These are phyloP conservation scores for Oryzias melastigma DNA, from an alignment of 2,113 vertebrate genomes.

Conservation along the genomic window DNA sequence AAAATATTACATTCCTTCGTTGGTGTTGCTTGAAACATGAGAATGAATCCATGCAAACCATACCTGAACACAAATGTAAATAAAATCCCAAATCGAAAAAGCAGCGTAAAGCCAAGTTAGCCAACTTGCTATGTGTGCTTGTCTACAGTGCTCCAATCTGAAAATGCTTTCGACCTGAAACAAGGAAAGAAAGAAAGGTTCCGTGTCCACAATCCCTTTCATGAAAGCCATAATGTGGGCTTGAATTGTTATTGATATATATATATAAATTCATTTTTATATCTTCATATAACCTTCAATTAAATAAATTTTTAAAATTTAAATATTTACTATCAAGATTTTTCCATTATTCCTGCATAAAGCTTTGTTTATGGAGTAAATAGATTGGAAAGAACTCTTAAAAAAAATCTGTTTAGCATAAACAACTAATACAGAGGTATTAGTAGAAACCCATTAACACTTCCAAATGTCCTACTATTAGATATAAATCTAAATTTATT, in stretches of 20 bases:
- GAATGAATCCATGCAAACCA: background rate
- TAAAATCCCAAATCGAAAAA: background rate
- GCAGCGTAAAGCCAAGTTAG: background rate
- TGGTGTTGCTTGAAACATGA: background rate
- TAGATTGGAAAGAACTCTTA: no score
- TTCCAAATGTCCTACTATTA: no score
- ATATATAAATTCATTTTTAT: background rate
- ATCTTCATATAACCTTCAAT: no score
- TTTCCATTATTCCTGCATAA: no score
- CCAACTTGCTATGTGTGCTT: conserved; percentile 13
- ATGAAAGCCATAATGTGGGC: background rate
- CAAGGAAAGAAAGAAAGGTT: conserved; percentile 5
- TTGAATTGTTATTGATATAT: no score
- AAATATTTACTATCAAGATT: no score
- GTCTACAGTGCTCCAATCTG: background rate
- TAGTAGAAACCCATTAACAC: no score
- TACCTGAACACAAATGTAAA: conserved; percentile 13
- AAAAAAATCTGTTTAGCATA: no score
- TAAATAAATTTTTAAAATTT: no score
- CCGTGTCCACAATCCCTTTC: background rate
- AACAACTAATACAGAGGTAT: no score
- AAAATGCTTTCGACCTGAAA: conserved; percentile 48
- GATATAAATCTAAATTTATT: no score
- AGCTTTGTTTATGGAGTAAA: no score
- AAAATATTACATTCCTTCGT: background rate